These are phyloP conservation scores for Carassius gibelio DNA, from an alignment of 2,113 vertebrate genomes.

Conservation along the genomic window DNA sequence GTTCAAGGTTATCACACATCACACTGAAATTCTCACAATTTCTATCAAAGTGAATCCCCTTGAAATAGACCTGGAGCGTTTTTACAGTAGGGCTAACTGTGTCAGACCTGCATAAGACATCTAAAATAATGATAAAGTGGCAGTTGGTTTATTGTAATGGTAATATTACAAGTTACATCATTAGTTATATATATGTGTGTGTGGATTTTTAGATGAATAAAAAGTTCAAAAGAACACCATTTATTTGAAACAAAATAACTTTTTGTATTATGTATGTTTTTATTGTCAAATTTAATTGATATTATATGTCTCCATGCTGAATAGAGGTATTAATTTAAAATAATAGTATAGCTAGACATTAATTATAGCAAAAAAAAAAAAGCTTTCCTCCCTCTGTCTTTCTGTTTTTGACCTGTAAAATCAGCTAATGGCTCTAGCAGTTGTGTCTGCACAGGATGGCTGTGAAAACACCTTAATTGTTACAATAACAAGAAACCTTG, in stretches of 20 bases:
- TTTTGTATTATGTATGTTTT: too few relatives aligned
- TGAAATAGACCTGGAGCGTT: conserved; percentile 31
- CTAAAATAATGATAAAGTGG: background rate
- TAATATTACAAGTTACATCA: too few relatives aligned
- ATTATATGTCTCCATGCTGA: background rate
- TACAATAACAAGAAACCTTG: conserved; percentile 50
- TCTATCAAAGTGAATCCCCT: conserved; percentile 20
- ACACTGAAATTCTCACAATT: conserved; percentile 13
- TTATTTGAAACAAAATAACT: too few relatives aligned
- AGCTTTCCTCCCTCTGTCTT: background rate
- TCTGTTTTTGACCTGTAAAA: conserved; percentile 5
- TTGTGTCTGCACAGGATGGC: conserved; percentile 50
- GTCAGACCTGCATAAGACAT: conserved; percentile 36
- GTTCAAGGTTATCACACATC: conserved; percentile 27
- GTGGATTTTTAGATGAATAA: too few relatives aligned
- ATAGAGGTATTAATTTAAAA: background rate
- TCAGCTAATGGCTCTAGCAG: conserved; percentile 46
- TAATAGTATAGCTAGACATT: too few relatives aligned
- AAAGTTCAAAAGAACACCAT: too few relatives aligned
- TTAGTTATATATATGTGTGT: too few relatives aligned
- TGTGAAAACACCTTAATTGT: conserved; percentile 55
- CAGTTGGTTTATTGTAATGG: background rate
- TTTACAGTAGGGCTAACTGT: background rate
- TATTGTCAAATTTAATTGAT: background rate
- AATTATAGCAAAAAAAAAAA: too few relatives aligned